phyloP scores from a whole-genome alignment of 2,888 invertebrate genomes.

The Polymixis flavicincta region DNA sequence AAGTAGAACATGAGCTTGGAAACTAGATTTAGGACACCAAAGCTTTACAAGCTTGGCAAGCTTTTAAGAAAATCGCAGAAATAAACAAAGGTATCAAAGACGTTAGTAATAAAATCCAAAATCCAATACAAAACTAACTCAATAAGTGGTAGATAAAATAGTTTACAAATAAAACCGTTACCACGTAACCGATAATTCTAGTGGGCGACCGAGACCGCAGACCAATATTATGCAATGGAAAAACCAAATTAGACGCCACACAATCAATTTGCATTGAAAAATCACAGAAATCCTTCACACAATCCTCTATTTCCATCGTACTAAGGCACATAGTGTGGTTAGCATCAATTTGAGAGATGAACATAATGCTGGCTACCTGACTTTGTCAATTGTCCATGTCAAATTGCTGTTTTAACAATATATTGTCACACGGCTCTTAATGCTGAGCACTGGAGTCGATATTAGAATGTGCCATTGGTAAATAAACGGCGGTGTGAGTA shows the following conservation, averaged over 20 bases:
- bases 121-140: slow-evolving; percentile 22
- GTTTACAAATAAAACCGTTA: slow-evolving; percentile 71
- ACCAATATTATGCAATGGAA: slow-evolving; percentile 77
- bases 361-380: slow-evolving; percentile 78
- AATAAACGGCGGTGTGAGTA: slow-evolving; percentile 74
- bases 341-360: slow-evolving; percentile 80
- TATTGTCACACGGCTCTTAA: slow-evolving; percentile 74
- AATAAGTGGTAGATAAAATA: slow-evolving; percentile 59
- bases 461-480: slow-evolving; percentile 74
- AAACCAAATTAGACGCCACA: slow-evolving; percentile 74
- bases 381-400: slow-evolving; percentile 83
- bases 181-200: slow-evolving; percentile 66
- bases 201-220: slow-evolving; percentile 76
- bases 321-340: slow-evolving; percentile 79
- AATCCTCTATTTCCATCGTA: slow-evolving; percentile 73
- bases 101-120: slow-evolving; percentile 33
- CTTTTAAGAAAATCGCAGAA: slow-evolving; percentile 17
- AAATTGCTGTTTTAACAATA: slow-evolving; percentile 73
- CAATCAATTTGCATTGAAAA: slow-evolving; percentile 69
- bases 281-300: slow-evolving; percentile 65
- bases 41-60: slow-evolving; percentile 7
- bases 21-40: slow-evolving; percentile 41
- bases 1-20: slow-evolving; percentile 42
- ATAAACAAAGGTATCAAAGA: slow-evolving; percentile 27
- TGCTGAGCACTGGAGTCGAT: slow-evolving; percentile 74